Conservation (phyloP, 1,140 invertebrate species). For the Rhizoglyphus robini region DNA sequence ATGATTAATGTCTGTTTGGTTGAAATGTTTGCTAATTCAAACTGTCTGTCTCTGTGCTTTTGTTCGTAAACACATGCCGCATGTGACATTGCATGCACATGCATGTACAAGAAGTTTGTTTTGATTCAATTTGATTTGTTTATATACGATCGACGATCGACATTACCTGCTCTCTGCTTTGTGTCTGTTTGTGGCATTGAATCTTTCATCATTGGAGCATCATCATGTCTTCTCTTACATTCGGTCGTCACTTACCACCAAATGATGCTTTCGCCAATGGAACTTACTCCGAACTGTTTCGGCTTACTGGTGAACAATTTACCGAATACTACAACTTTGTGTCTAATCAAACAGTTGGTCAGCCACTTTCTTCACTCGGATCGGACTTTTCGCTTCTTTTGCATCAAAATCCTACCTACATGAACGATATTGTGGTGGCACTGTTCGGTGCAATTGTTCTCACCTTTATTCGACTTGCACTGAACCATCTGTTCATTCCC, state of each 20-base stretch:
- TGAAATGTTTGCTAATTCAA: no score
- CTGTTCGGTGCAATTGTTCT: not conserved
- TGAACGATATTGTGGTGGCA: not conserved
- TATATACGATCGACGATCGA: no score
- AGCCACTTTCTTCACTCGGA: not conserved
- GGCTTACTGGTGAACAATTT: not conserved
- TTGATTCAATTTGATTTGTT: no score
- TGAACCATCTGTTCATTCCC: not conserved
- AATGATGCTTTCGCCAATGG: not conserved
- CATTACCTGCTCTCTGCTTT: no score
- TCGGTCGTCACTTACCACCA: not conserved
- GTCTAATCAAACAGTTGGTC: not conserved
- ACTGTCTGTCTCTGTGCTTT: no score
- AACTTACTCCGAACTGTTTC: not conserved
- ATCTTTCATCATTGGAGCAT: not conserved
- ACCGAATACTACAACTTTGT: not conserved
- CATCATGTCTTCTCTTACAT: not conserved
- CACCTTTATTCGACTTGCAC: not conserved
- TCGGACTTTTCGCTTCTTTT: not conserved
- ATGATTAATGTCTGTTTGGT: no score
- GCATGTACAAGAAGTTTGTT: no score
- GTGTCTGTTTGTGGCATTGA: no score
- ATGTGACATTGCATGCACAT: no score
- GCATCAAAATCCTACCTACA: not conserved
- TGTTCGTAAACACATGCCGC: no score